Evolutionary conservation across 1,140 invertebrate genomes (phyloP).

Genomic region (Apis dorsata): DNA sequence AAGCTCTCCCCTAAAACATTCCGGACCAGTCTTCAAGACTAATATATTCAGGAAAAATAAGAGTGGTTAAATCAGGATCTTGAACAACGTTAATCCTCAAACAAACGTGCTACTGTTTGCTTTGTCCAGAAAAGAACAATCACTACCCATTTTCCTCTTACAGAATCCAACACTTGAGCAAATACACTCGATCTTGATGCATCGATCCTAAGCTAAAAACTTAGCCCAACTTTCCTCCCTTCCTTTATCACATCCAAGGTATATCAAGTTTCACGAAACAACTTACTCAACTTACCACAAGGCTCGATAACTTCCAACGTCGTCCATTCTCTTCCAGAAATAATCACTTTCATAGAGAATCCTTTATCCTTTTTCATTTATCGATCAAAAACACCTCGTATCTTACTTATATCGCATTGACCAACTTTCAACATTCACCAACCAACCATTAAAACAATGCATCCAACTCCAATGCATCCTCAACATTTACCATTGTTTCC

Average conservation of each 20-base stretch:
- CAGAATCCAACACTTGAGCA: background rate
- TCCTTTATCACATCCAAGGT: too few species aligned
- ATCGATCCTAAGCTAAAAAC: background rate
- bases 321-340: background rate
- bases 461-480: too few species aligned
- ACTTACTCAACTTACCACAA: background rate
- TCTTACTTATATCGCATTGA: too few species aligned
- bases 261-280: background rate
- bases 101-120: background rate
- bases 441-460: too few species aligned
- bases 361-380: too few species aligned
- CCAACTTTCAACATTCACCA: too few species aligned
- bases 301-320: too few species aligned
- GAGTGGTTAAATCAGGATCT: background rate
- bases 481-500: too few species aligned
- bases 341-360: background rate
- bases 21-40: background rate
- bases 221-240: background rate
- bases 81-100: background rate
- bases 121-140: background rate
- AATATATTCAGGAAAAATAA: conserved; percentile 1
- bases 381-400: too few species aligned
- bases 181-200: background rate
- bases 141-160: background rate
- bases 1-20: background rate